These are phyloP conservation scores for Gymnoscelis rufifasciata DNA, from an alignment of 2,888 invertebrate genomes.

Conservation along the genomic window DNA sequence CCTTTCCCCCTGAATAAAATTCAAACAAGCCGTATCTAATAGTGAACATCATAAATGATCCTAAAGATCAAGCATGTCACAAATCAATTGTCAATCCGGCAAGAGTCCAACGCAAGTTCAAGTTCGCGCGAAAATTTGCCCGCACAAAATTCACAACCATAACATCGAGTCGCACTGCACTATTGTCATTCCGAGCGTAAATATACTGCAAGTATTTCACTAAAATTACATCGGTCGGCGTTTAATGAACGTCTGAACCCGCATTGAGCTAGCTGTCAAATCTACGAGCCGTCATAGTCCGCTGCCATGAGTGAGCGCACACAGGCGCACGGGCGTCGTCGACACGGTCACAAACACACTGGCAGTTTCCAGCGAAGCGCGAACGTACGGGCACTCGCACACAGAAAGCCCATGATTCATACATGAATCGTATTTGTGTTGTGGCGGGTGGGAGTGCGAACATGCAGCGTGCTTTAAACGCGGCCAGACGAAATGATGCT, in stretches of 20 bases:
- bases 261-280: constrained; percentile 81
- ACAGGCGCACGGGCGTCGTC: constrained; percentile 62
- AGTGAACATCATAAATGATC: constrained; percentile 67
- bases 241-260: constrained; percentile 78
- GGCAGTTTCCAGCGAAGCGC: constrained; percentile 69
- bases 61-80: constrained; percentile 61
- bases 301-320: constrained; percentile 77
- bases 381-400: constrained; percentile 64
- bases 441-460: constrained; percentile 77
- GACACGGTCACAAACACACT: constrained; percentile 71
- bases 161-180: constrained; percentile 39
- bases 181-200: constrained; percentile 52
- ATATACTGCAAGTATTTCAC: constrained; percentile 65
- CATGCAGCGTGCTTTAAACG: constrained; percentile 76
- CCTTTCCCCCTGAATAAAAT: constrained; percentile 62
- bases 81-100: constrained; percentile 59
- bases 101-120: constrained; percentile 52
- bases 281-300: constrained; percentile 80
- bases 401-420: constrained; percentile 62
- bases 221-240: constrained; percentile 70
- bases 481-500: constrained; percentile 76
- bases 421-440: constrained; percentile 65
- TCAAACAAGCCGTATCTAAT: constrained; percentile 67
- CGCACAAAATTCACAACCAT: constrained; percentile 37
- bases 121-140: constrained; percentile 63